Percentiles rank a stretch among this genome's conserved stretches.
phyloP scores from a whole-genome alignment of 2,113 vertebrate genomes.

The Conger conger region DNA sequence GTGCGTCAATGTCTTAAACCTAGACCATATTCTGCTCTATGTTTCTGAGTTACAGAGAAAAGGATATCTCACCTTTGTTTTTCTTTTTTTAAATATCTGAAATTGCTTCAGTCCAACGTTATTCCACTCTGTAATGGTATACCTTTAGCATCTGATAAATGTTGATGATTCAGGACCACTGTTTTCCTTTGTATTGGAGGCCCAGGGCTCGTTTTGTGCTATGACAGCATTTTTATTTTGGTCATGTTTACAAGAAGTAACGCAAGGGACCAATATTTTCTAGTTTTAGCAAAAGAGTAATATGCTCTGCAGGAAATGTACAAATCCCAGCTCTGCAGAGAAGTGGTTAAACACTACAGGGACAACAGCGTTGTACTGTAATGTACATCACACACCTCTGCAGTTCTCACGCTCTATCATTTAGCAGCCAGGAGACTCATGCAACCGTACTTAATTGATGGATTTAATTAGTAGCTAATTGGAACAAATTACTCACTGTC shows the following conservation, averaged over 20 bases:
- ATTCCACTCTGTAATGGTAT: not conserved
- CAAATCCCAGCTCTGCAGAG: not conserved
- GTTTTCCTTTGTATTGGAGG: not conserved
- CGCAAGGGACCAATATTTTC: not conserved
- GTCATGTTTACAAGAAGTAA: not conserved
- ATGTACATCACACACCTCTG: not conserved
- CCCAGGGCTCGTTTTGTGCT: not conserved
- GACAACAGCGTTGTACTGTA: not conserved
- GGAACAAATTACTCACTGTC: not conserved
- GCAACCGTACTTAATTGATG: not conserved
- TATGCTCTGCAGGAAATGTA: not conserved
- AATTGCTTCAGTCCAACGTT: not conserved
- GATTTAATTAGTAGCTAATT: conserved; percentile 1
- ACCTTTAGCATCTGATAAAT: not conserved
- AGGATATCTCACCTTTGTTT: not conserved
- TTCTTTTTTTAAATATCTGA: not conserved
- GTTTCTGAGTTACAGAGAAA: not conserved
- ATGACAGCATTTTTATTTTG: not conserved
- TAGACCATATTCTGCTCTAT: not conserved
- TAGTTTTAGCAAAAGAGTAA: not conserved
- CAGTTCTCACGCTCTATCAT: not conserved
- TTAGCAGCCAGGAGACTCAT: not conserved
- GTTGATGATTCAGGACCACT: not conserved
- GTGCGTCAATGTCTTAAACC: no score
- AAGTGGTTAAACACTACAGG: not conserved